These are phyloP conservation scores for Platyrinchus mystaceus DNA, from an alignment of 2,797 vertebrate species.

Conservation along the genomic window DNA sequence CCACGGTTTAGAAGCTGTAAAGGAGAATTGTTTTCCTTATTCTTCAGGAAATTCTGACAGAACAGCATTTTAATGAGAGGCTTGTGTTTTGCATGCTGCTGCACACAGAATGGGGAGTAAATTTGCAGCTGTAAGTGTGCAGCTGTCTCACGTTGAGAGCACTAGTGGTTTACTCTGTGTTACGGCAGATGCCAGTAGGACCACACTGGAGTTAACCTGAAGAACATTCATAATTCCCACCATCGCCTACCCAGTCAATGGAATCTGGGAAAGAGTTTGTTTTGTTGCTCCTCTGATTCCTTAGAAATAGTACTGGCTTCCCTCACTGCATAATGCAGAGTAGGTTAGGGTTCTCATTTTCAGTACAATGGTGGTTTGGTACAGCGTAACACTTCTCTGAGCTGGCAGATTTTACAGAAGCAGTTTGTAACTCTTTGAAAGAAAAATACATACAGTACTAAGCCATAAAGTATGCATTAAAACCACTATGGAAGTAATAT, in stretches of 20 bases:
- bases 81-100: neutral
- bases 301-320: neutral
- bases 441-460: neutral
- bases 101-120: neutral
- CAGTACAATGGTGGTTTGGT: neutral
- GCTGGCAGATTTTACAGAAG: neutral
- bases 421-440: neutral
- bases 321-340: fast-evolving
- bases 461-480: neutral
- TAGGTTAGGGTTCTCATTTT: neutral
- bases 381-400: neutral
- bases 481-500: neutral
- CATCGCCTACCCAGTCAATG: neutral
- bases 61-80: neutral
- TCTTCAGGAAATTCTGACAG: neutral
- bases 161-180: neutral
- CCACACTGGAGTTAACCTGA: too few species aligned
- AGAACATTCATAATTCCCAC: fast-evolving
- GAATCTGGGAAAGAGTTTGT: neutral
- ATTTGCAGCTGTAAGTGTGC: neutral
- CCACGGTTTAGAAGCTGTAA: neutral
- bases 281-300: neutral
- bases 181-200: neutral
- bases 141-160: neutral
- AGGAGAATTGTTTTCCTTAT: neutral